Conservation (phyloP, 2,797 vertebrate genomes). For the Sciaenops ocellatus region DNA sequence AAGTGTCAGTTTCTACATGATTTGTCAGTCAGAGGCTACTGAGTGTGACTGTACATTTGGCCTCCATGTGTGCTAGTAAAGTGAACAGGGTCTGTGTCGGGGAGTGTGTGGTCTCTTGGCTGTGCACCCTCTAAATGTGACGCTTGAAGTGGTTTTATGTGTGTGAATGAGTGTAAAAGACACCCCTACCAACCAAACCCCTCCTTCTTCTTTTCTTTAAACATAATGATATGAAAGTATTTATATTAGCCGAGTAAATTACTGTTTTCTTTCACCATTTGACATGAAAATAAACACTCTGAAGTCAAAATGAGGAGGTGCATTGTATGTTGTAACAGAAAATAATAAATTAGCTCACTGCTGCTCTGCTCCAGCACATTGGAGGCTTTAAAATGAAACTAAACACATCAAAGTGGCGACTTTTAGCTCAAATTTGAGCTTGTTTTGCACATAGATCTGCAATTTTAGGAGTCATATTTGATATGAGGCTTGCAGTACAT, state of each 20-base stretch:
- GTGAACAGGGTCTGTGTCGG: slow-evolving; percentile 42
- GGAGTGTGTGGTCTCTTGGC: slow-evolving; percentile 64
- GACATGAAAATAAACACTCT: not conserved
- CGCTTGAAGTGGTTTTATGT: slow-evolving; percentile 62
- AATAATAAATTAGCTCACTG: not conserved
- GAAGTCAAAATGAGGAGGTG: too few relatives aligned
- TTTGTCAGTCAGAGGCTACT: slow-evolving; percentile 30
- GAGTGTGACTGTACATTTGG: slow-evolving; percentile 71
- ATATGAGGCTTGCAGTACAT: not conserved
- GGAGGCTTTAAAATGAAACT: not conserved
- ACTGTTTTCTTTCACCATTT: not conserved
- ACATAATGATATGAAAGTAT: not conserved
- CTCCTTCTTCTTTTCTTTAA: not conserved
- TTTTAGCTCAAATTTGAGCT: not conserved
- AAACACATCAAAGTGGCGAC: not conserved
- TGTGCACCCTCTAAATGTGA: slow-evolving; percentile 33
- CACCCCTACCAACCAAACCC: not conserved
- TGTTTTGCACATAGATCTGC: not conserved
- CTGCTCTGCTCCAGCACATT: too few relatives aligned
- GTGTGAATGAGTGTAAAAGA: slow-evolving; percentile 48
- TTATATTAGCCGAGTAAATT: not conserved
- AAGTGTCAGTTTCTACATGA: slow-evolving; percentile 29
- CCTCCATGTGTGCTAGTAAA: slow-evolving; percentile 76
- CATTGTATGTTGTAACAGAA: not conserved
- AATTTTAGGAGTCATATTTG: not conserved